Conservation (phyloP, 23 tunicate genomes). For the Trididemnum miniatum region DNA sequence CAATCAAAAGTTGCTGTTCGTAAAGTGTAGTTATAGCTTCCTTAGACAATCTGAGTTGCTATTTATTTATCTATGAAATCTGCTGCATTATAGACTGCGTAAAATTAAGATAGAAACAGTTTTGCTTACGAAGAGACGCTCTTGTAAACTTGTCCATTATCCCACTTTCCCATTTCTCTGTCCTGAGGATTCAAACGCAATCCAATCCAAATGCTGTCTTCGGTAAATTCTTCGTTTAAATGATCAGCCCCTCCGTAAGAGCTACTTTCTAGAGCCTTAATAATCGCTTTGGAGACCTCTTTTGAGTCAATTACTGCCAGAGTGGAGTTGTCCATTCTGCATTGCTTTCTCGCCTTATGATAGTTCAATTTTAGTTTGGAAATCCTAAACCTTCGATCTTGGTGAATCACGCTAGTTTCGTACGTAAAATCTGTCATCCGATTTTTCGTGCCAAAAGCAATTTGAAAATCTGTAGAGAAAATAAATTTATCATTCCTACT, state of each 20-base stretch:
- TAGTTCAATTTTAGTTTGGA: not conserved
- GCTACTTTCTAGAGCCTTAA: not conserved
- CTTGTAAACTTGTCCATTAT: not conserved
- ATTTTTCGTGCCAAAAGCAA: no score
- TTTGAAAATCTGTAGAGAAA: no score
- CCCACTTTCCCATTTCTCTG: constrained; percentile 18
- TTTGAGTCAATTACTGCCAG: constrained; percentile 17
- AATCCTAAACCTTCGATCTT: constrained; percentile 9
- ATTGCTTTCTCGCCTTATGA: not conserved
- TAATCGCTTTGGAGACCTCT: not conserved
- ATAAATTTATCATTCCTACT: no score
- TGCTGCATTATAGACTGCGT: no score
- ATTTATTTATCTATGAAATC: no score
- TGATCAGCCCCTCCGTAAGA: not conserved
- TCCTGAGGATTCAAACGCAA: not conserved
- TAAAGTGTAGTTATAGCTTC: no score
- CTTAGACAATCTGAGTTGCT: no score
- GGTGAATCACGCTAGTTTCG: not conserved
- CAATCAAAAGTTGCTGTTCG: no score
- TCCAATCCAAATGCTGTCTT: constrained; percentile 38
- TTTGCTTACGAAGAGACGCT: constrained; percentile 7
- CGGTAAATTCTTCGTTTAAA: not conserved
- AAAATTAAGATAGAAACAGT: no score
- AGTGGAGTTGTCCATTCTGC: constrained; percentile 6
- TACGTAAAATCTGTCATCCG: constrained; percentile 7